phyloP scores from a whole-genome alignment of 2,797 vertebrate genomes.

The Pelobates cultripes region DNA sequence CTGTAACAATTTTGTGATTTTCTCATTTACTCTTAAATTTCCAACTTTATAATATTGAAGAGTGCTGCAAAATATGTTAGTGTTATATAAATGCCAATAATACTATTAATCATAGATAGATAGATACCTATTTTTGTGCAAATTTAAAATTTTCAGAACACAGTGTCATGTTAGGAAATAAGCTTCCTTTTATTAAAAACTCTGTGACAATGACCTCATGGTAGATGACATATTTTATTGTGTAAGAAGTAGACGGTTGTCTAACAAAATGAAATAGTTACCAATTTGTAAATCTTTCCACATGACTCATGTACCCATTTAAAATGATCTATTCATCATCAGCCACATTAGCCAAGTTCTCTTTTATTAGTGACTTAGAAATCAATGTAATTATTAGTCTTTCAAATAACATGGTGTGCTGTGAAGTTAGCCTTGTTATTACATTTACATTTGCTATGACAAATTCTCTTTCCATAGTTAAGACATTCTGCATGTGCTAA shows the following conservation, averaged over 20 bases:
- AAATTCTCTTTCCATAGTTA: not conserved
- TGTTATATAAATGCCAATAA: no score
- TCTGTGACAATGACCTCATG: not conserved
- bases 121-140: no score
- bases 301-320: not conserved
- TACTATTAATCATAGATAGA: no score
- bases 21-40: no score
- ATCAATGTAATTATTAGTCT: constrained; percentile 9
- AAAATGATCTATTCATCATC: constrained; percentile 8
- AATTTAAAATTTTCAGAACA: no score
- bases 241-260: not conserved
- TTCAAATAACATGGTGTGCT: not conserved
- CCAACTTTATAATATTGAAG: no score
- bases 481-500: not conserved
- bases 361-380: constrained; percentile 5
- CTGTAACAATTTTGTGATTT: no score
- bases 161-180: no score
- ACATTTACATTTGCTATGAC: constrained; percentile 8
- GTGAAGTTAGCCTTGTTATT: not conserved
- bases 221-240: not conserved
- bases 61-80: no score
- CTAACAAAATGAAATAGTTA: not conserved
- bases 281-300: not conserved
- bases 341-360: not conserved
- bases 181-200: no score